Conservation (phyloP, 2,797 vertebrate species). For the Premnoplex brunnescens region DNA sequence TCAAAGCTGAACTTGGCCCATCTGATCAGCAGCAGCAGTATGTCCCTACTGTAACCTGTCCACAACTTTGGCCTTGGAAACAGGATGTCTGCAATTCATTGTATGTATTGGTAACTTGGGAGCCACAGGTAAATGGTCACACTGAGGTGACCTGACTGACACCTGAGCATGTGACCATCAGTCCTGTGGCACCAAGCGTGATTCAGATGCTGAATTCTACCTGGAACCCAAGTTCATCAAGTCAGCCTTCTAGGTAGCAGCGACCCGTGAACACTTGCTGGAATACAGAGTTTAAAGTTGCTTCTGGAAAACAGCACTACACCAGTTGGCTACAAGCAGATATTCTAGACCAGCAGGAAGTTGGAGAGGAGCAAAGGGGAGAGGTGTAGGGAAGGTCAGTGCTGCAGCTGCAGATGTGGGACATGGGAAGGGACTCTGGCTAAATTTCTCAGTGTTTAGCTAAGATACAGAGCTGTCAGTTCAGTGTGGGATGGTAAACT, state of each 20-base stretch:
- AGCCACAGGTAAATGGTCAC: not conserved
- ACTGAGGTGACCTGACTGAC: not conserved
- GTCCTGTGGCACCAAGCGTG: not conserved
- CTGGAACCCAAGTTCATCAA: not conserved
- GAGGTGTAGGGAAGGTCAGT: not conserved
- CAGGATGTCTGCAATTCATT: not conserved
- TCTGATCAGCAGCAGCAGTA: not conserved
- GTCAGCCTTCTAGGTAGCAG: not conserved
- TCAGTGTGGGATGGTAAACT: not conserved
- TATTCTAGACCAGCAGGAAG: not conserved
- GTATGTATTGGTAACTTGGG: not conserved
- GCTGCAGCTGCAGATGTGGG: constrained; percentile 15
- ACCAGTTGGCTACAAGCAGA: not conserved
- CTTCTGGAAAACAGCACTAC: not conserved
- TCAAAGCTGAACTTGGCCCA: not conserved
- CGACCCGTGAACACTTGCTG: not conserved
- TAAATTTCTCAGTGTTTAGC: not conserved
- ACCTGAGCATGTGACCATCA: not conserved
- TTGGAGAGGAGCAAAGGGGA: constrained; percentile 1
- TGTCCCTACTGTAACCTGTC: not conserved
- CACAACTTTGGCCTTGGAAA: not conserved
- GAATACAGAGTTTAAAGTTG: not conserved
- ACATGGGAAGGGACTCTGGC: not conserved
- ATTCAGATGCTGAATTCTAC: not conserved
- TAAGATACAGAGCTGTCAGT: not conserved